A percentile compares a stretch with the other conserved stretches of the same genome.
Evolutionary conservation across 2,113 vertebrate species (phyloP).

Genomic region (Xiphophorus couchianus): DNA sequence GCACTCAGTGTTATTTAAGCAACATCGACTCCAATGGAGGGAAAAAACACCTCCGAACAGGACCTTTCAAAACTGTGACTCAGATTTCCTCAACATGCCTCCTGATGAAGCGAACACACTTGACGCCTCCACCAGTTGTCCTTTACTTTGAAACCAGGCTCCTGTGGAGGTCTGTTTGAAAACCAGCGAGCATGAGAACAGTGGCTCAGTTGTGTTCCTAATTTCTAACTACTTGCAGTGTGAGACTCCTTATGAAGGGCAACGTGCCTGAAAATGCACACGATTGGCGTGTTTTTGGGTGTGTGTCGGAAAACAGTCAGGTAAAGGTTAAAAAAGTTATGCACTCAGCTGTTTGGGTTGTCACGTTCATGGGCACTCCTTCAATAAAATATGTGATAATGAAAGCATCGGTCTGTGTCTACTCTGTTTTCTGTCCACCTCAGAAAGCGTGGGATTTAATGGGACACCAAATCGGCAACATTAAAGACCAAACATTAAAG

Average conservation of each 20-base stretch:
- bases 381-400: constrained; percentile 68
- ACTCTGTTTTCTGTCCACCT: background rate
- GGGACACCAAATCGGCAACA: background rate
- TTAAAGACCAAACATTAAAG: constrained; percentile 2
- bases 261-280: constrained; percentile 55
- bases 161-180: constrained; percentile 27
- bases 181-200: constrained; percentile 55
- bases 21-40: constrained; percentile 35
- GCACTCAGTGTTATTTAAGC: constrained; percentile 44
- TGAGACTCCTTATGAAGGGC: constrained; percentile 50
- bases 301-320: constrained; percentile 6
- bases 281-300: constrained; percentile 31
- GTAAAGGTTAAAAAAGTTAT: constrained; percentile 18
- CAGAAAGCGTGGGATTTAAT: background rate
- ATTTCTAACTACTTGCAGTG: constrained; percentile 44
- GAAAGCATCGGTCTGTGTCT: constrained; percentile 5
- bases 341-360: constrained; percentile 48
- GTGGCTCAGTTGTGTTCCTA: constrained; percentile 55
- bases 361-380: constrained; percentile 62
- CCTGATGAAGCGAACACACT: constrained; percentile 63
- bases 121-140: constrained; percentile 60
- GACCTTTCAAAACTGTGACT: constrained; percentile 42
- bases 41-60: constrained; percentile 5
- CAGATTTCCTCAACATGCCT: constrained; percentile 65
- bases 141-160: constrained; percentile 27